These are phyloP conservation scores for Cisticola juncidis DNA, from an alignment of 2,113 vertebrate species.

Conservation along the genomic window DNA sequence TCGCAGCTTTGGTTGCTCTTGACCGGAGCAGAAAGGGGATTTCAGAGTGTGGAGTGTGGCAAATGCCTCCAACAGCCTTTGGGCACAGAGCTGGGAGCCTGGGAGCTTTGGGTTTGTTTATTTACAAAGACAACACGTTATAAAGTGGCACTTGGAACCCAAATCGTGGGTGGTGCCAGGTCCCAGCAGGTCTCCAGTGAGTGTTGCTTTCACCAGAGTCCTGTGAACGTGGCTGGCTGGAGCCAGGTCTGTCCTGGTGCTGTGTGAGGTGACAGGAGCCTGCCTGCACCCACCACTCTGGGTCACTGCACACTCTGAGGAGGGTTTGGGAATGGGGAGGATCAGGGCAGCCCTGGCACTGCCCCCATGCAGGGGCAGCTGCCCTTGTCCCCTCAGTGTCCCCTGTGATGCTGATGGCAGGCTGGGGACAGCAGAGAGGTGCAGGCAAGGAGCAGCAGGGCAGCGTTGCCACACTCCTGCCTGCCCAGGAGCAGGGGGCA, in stretches of 20 bases:
- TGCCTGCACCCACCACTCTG: background rate
- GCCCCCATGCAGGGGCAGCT: fast-evolving
- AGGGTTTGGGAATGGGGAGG: background rate
- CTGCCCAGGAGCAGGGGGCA: background rate
- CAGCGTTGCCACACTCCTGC: background rate
- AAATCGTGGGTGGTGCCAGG: fast-evolving
- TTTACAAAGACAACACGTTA: fast-evolving
- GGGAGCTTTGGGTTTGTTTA: background rate
- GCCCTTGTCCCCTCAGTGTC: background rate
- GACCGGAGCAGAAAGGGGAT: background rate
- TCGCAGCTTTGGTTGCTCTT: background rate
- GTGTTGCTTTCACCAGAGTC: background rate
- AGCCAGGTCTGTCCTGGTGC: background rate
- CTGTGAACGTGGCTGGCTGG: fast-evolving
- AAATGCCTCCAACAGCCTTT: fast-evolving
- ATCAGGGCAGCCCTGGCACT: background rate
- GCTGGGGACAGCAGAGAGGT: background rate
- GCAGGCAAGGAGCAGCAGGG: background rate
- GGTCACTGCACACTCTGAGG: background rate
- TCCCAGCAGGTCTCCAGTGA: background rate
- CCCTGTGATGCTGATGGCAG: fast-evolving
- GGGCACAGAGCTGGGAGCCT: background rate
- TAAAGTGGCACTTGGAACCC: background rate
- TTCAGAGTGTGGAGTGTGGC: fast-evolving
- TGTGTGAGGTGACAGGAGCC: background rate